Percentiles rank a stretch among this genome's conserved stretches.
phyloP scores from a whole-genome alignment of 2,113 vertebrate species.

The Gobio gobio region DNA sequence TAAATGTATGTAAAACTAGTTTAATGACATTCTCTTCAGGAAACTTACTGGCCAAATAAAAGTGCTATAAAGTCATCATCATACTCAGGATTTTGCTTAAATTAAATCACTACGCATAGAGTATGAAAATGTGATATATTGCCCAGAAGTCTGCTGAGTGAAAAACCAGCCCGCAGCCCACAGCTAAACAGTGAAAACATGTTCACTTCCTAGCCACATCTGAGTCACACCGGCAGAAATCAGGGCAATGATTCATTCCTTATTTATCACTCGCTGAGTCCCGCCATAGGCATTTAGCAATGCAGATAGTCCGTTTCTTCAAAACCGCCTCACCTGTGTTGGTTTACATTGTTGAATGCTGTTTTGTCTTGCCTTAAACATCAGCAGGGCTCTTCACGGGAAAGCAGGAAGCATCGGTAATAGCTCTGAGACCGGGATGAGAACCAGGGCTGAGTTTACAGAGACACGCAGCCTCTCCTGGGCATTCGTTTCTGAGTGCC shows the following conservation, averaged over 20 bases:
- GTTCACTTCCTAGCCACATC: constrained; percentile 39
- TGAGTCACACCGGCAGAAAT: constrained; percentile 7
- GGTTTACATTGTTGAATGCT: constrained; percentile 49
- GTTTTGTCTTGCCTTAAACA: constrained; percentile 51
- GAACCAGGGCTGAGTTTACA: constrained; percentile 29
- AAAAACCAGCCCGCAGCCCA: constrained; percentile 43
- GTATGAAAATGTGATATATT: not conserved
- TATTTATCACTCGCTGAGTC: constrained; percentile 31
- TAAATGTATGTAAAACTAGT: not conserved
- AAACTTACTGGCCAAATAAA: not conserved
- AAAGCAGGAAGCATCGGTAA: constrained; percentile 45
- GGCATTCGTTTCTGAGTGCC: constrained; percentile 73
- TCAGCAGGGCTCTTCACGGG: not conserved
- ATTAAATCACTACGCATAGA: not conserved
- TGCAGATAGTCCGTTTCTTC: constrained; percentile 16
- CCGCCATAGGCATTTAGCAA: constrained; percentile 23
- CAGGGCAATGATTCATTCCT: constrained; percentile 35
- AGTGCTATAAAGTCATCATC: not conserved
- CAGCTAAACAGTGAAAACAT: constrained; percentile 43
- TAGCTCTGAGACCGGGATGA: constrained; percentile 38
- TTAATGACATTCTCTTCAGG: not conserved
- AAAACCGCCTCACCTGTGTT: constrained; percentile 39
- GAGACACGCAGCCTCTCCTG: constrained; percentile 63
- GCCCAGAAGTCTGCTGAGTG: constrained; percentile 45
- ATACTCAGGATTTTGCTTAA: not conserved